These are phyloP conservation scores for Apis florea DNA, from an alignment of 1,140 invertebrate genomes.

Conservation along the genomic window DNA sequence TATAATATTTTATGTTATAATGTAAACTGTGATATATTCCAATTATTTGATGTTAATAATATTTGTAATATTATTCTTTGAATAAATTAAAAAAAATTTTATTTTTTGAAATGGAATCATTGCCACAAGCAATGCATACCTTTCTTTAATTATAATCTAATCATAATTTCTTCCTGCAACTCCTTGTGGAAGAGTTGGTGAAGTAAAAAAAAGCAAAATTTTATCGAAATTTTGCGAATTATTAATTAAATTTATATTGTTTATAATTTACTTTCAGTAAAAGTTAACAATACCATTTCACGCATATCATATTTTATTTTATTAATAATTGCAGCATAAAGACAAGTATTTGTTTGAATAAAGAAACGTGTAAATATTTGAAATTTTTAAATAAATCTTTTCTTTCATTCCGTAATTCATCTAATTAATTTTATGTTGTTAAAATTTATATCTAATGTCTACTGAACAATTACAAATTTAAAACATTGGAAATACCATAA, in stretches of 20 bases:
- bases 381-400: background rate
- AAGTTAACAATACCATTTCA: constrained; percentile 1
- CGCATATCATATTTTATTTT: constrained; percentile 33
- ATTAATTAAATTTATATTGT: background rate
- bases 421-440: background rate
- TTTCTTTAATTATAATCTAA: constrained; percentile 29
- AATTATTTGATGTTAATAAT: background rate
- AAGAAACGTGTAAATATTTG: background rate
- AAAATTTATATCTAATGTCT: background rate
- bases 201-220: constrained; percentile 35
- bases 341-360: constrained; percentile 1
- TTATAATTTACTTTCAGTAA: background rate
- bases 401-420: background rate
- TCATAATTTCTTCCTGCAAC: constrained; percentile 60
- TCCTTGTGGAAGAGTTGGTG: constrained; percentile 59
- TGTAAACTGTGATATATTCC: background rate
- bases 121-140: constrained; percentile 53
- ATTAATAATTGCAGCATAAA: constrained; percentile 16
- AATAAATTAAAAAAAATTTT: background rate
- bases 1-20: background rate
- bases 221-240: background rate
- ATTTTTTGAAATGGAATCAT: constrained; percentile 54
- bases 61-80: background rate
- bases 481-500: background rate
- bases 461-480: background rate